Evolutionary conservation across 35 echinoderm and acorn worm species (phyloP), one percentile per base, ranked within the genome.

Genomic region (Apostichopus parvimensis): DNA sequence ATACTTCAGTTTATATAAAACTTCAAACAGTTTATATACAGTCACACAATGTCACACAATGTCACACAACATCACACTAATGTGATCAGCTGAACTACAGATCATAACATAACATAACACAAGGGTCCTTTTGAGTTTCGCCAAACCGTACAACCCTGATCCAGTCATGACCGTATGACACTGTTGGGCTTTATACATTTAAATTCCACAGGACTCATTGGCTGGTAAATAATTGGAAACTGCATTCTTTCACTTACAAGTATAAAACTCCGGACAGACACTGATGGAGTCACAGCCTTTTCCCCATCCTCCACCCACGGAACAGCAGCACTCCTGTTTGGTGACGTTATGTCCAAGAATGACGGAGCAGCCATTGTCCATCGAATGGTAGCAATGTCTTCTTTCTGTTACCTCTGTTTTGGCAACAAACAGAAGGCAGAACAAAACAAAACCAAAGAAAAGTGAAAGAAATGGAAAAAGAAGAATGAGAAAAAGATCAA

Each of bases 251-350:
- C 58, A 75, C 94, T 92, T 96, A 99, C 97, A 18, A 55, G 95
- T 91, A 60, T 92, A 88, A 20, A 77, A 28, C 13, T 82, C n/a
- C 64, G 97, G 95, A 89, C 97, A 99, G 11, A 93, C 77, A 56
- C 66, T 88, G 7, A 93, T 64, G 8, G 77, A 54, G 9, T 95
- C 91, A 64, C 97, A 99, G 59, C 93, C 89, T 70, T 93, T 91
- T 4, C 97, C 97, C 97, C 97, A 99, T 17, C 93, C 97, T 20
- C 89, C 95, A n/a, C 97, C 97, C 45, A 99, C 86, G 25, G 91
- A 91, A 70, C 97, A 99, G 76, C 97, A 99, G 85, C 97, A 99
- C 56, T 99, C 93, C 56, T 96, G 94, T 59, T 89, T 78, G 26
- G 97, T 96, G 18, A 92, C 82, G 54, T 99, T 96, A 26, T 53